A percentile compares a stretch with the other conserved stretches of the same genome.
phyloP scores from a whole-genome alignment of 1,140 invertebrate species.

The Orussus abietinus region DNA sequence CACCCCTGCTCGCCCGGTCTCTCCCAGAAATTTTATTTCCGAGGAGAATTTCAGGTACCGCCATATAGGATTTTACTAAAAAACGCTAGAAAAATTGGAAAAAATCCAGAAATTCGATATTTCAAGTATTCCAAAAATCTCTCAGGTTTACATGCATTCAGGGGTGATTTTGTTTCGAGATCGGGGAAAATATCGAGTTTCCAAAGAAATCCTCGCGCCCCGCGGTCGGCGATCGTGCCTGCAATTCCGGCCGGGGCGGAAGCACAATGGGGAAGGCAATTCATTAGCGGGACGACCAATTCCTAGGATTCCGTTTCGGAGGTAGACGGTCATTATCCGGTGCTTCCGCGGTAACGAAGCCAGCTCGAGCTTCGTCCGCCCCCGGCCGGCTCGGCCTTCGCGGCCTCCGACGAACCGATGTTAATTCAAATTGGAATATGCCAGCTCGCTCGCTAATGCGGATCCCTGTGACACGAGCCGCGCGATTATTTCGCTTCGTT shows the following conservation, averaged over 20 bases:
- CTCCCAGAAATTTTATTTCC: not conserved
- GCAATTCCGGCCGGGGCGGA: not conserved
- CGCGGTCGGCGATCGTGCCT: not conserved
- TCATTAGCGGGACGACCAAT: not conserved
- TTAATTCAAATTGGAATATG: not conserved
- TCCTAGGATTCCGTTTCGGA: not conserved
- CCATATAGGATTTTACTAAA: no score
- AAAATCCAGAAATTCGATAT: no score
- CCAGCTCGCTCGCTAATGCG: not conserved
- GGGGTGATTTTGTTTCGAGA: no score
- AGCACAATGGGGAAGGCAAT: not conserved
- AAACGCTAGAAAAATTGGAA: no score
- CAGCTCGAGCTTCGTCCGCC: not conserved
- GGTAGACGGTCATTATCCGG: not conserved
- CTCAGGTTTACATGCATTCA: no score
- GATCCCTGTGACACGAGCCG: not conserved
- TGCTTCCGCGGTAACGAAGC: slow-evolving; percentile 1
- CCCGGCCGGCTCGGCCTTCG: not conserved
- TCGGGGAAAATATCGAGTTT: no score
- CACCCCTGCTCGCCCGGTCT: not conserved
- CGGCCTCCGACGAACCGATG: not conserved
- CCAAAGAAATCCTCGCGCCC: no score
- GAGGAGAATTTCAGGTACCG: no score
- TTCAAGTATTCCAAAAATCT: no score
- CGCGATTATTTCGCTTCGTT: not conserved